Evolutionary conservation across 2,888 invertebrate genomes (phyloP), one percentile per base, ranked within the genome.

Genomic region (Caenorhabditis sp.): DNA sequence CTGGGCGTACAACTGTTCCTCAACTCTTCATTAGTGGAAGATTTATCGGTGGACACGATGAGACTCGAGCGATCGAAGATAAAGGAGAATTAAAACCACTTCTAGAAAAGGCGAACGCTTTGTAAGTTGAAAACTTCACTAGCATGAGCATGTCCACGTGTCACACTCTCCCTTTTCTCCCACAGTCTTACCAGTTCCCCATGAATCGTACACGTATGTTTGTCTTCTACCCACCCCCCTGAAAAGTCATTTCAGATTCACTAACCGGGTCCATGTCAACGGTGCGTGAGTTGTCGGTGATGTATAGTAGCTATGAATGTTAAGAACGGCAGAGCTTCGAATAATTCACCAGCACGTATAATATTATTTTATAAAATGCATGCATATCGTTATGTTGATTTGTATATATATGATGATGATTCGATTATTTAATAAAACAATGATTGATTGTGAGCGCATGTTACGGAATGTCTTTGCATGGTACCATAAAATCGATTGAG

Each of bases 41-140:
- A 38, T 83, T 83, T 59, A 68, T 83, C n/a, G 82, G 82, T 7
- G 82, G 82, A 12, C 76, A 73, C 63, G 80, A 77, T 52, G 80
- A 80, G 23, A 80, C 76, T 10, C 64, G 66, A 20, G 77, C 68
- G 0, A 70, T 80, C 31, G 77, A 80, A 26, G 71, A 76, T 20
- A 68, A 66, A 56, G 80, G 77, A 63, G 75, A 80, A 59, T 65
- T 80, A 36, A 60, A 63, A 27, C 74, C 76, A 50, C 58, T 80
- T 58, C 64, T 80, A 7, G 74, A 76, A 59, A 72, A 73, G 43
- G 79, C 79, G 17, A 67, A 75, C 38, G 79, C 79, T 23, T 56
- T 79, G 72, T 71, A 66, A 76, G 69, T 17, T 21, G 8, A 21
- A 53, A 21, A 53, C 7, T 8, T 21, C n/a, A 53, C n/a, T 21